phyloP scores from a whole-genome alignment of 2,113 vertebrate species.

The Oreotrochilus melanogaster region DNA sequence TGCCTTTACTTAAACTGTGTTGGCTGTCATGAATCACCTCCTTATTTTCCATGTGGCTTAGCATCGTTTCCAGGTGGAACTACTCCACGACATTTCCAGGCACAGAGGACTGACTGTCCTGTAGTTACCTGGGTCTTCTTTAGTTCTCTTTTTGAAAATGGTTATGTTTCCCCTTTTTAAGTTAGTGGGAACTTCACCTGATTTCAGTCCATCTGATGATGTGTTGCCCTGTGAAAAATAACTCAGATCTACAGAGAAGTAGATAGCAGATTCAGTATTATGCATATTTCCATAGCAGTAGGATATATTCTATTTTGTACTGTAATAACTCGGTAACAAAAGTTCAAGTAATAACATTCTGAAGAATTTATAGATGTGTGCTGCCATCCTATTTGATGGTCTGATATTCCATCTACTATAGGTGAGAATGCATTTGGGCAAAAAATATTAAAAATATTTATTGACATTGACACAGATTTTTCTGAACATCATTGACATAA shows the following conservation, averaged over 20 bases:
- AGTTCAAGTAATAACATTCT: background rate
- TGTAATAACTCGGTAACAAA: background rate
- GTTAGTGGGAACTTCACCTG: no score
- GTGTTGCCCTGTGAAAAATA: background rate
- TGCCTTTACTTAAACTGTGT: no score
- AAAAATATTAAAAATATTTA: constrained; percentile 18
- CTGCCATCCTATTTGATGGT: background rate
- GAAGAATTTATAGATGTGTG: background rate
- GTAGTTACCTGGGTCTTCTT: no score
- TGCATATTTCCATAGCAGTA: background rate
- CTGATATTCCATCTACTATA: background rate
- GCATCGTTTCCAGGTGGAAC: no score
- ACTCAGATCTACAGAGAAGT: background rate
- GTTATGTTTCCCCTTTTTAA: no score
- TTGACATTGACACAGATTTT: background rate
- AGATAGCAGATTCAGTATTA: background rate
- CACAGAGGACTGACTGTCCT: no score
- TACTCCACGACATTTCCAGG: no score
- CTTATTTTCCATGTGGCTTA: no score
- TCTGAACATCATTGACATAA: background rate
- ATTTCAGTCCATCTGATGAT: no score
- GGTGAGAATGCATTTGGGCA: background rate
- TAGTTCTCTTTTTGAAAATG: no score
- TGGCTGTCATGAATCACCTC: no score
- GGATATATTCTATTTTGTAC: background rate